A percentile compares a stretch with the other conserved stretches of the same genome.
Conservation (phyloP, 1,140 invertebrate species). For the Telenomus remus region DNA sequence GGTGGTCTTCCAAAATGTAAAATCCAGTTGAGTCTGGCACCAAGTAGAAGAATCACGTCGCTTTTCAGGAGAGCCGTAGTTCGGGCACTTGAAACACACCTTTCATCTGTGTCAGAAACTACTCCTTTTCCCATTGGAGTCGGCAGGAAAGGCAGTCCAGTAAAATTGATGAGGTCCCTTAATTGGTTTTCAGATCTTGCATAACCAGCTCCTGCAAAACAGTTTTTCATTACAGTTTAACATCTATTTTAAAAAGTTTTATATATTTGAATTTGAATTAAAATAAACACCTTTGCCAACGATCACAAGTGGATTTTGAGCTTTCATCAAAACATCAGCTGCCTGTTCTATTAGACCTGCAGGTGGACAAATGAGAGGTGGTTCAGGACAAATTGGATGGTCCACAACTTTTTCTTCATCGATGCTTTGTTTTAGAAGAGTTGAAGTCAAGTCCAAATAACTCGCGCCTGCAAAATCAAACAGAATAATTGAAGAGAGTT, state of each 20-base stretch:
- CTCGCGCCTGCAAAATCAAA: slow-evolving; percentile 77
- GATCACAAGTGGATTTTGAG: slow-evolving; percentile 90
- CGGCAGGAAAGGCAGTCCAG: slow-evolving; percentile 90
- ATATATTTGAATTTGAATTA: neutral
- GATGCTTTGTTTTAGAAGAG: slow-evolving; percentile 79
- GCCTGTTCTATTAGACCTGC: slow-evolving; percentile 81
- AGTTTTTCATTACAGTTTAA: slow-evolving; percentile 1
- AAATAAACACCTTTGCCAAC: slow-evolving; percentile 87
- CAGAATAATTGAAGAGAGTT: neutral
- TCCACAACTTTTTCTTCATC: slow-evolving; percentile 70
- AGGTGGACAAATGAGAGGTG: slow-evolving; percentile 83
- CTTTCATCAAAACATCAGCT: slow-evolving; percentile 80
- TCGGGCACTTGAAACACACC: slow-evolving; percentile 89
- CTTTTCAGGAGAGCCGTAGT: slow-evolving; percentile 90
- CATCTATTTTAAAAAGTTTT: slow-evolving; percentile 7
- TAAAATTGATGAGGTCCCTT: slow-evolving; percentile 81
- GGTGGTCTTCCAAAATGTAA: slow-evolving; percentile 96
- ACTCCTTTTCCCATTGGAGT: slow-evolving; percentile 99
- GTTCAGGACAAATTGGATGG: slow-evolving; percentile 74
- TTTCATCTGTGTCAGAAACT: slow-evolving; percentile 85
- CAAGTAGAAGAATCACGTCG: slow-evolving; percentile 91
- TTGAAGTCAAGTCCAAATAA: slow-evolving; percentile 94
- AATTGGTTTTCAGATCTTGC: slow-evolving; percentile 84
- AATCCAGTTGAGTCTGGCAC: slow-evolving; percentile 97
- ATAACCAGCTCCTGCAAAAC: slow-evolving; percentile 84